Conservation (phyloP, 2,888 invertebrate species). For the Trichogramma dendrolimi region DNA sequence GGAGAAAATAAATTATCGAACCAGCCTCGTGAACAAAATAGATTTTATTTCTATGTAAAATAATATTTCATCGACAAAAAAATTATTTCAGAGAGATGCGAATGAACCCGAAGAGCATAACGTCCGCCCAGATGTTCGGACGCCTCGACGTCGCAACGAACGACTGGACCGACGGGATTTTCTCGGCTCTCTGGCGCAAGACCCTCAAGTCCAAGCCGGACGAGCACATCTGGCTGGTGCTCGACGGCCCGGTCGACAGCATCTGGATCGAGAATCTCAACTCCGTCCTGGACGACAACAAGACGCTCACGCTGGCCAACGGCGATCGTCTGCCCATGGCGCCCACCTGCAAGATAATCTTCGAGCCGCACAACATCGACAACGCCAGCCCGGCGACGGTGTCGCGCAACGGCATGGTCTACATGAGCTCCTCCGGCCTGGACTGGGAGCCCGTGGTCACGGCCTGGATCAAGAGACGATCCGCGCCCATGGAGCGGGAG, state of each 20-base stretch:
- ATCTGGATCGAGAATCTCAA: conserved; percentile 99
- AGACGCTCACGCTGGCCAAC: conserved; percentile 90
- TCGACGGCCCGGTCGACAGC: conserved; percentile 95
- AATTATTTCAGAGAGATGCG: conserved; percentile 73
- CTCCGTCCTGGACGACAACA: conserved; percentile 94
- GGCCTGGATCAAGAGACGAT: conserved; percentile 74
- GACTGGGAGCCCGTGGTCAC: conserved; percentile 87
- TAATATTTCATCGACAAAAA: not conserved
- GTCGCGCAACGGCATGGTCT: conserved; percentile 89
- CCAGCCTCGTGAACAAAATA: no score
- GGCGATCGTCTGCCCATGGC: conserved; percentile 94
- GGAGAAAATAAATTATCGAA: no score
- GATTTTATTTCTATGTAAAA: not conserved
- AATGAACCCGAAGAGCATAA: conserved; percentile 98
- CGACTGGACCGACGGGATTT: conserved; percentile 98
- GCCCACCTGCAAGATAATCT: conserved; percentile 89
- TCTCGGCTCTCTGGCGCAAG: conserved; percentile 93
- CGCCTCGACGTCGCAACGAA: conserved; percentile 93
- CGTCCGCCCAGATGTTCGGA: conserved; percentile 97
- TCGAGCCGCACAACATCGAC: conserved; percentile 95
- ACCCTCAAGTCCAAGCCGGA: conserved; percentile 80
- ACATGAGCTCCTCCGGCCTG: conserved; percentile 94
- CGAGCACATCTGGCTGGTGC: conserved; percentile 88
- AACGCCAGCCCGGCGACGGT: conserved; percentile 97
- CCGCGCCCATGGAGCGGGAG: conserved; percentile 56